Evolutionary conservation across 2,888 invertebrate species (phyloP).

Genomic region (Drosophila neotestacea): DNA sequence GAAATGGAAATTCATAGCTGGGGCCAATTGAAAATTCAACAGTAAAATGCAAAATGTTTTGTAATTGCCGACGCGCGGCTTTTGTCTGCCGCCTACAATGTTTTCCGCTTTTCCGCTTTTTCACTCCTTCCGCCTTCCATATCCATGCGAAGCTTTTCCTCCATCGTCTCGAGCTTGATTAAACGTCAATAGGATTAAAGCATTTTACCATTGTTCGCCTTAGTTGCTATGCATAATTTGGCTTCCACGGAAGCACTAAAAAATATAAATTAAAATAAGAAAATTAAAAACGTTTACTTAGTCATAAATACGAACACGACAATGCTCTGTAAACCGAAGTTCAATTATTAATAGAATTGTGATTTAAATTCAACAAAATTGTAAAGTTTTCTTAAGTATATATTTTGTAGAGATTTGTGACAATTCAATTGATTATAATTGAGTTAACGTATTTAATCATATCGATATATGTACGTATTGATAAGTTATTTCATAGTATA

Average conservation of each 20-base stretch:
- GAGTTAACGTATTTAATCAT: too few relatives aligned
- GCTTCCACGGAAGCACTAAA: conserved; percentile 45
- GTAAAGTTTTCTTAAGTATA: too few relatives aligned
- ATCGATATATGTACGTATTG: too few relatives aligned
- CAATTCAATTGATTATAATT: too few relatives aligned
- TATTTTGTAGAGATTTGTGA: too few relatives aligned
- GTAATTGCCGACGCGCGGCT: conserved; percentile 55
- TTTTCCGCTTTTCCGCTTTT: conserved; percentile 2
- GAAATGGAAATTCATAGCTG: conserved; percentile 64
- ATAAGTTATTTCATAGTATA: too few relatives aligned
- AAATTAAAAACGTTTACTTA: conserved; percentile 10
- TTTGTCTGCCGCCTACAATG: conserved; percentile 26
- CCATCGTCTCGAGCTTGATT: conserved; percentile 58
- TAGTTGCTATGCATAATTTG: conserved; percentile 50
- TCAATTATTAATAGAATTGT: neutral
- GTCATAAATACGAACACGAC: neutral
- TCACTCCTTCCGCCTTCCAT: neutral
- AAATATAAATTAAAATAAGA: conserved; percentile 47
- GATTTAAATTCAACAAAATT: neutral
- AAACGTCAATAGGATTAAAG: conserved; percentile 79
- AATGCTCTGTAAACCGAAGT: neutral
- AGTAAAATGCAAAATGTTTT: conserved; percentile 67
- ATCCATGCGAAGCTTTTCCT: conserved; percentile 5
- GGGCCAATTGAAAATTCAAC: conserved; percentile 72
- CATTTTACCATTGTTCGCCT: conserved; percentile 55